phyloP scores from a whole-genome alignment of 2,113 vertebrate genomes.

The Pyrgilauda ruficollis region DNA sequence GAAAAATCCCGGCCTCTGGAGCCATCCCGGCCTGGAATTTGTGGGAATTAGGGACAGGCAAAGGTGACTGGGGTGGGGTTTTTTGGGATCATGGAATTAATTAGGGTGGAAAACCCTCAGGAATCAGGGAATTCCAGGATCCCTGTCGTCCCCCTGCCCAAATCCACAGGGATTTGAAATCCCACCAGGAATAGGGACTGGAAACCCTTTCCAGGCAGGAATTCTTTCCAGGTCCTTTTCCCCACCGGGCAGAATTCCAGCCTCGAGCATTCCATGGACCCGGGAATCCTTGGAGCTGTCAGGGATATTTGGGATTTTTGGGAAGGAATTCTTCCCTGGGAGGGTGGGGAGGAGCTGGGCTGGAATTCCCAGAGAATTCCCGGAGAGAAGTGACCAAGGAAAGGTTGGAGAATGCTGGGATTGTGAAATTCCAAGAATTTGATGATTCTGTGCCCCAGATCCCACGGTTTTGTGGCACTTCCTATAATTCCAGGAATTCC shows the following conservation, averaged over 20 bases:
- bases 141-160: rapidly evolving
- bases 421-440: rapidly evolving
- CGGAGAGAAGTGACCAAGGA: not conserved
- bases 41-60: not conserved
- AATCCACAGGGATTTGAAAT: not conserved
- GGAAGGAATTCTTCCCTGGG: not conserved
- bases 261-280: not conserved
- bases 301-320: not conserved
- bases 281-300: rapidly evolving
- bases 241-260: not conserved
- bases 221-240: not conserved
- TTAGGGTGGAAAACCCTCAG: not conserved
- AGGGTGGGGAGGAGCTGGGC: not conserved
- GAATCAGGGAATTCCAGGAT: not conserved
- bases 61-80: not conserved
- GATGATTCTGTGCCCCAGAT: rapidly evolving
- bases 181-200: not conserved
- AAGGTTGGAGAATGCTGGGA: not conserved
- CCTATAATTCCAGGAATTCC: too few species aligned
- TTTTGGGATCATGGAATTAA: not conserved
- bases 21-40: not conserved
- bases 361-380: not conserved
- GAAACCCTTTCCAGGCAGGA: not conserved
- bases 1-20: not conserved
- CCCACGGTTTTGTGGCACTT: too few species aligned